Percentiles rank a stretch among this genome's conserved stretches.
Conservation (phyloP, 2,888 invertebrate species). For the Noctua comes region DNA sequence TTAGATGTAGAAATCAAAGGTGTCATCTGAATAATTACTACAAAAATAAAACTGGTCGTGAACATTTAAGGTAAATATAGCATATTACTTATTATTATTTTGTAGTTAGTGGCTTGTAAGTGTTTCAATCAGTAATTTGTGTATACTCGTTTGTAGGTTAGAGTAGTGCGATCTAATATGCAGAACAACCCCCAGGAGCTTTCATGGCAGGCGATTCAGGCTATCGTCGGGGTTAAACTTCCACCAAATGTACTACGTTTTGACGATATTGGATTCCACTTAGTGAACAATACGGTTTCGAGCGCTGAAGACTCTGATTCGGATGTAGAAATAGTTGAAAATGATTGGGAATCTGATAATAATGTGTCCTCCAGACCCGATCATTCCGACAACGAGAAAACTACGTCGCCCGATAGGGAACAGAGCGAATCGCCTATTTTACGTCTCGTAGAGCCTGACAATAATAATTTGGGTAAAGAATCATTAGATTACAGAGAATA, state of each 20-base stretch:
- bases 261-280: conserved; percentile 89
- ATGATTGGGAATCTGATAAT: conserved; percentile 89
- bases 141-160: conserved; percentile 90
- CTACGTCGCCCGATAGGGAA: conserved; percentile 84
- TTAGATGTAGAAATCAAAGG: conserved; percentile 90
- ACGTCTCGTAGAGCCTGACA: conserved; percentile 87
- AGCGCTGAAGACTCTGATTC: conserved; percentile 89
- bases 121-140: conserved; percentile 82
- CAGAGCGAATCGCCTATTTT: conserved; percentile 86
- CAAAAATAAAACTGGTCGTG: conserved; percentile 79
- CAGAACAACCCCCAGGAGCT: conserved; percentile 91
- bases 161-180: conserved; percentile 90
- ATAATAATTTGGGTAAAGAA: conserved; percentile 85
- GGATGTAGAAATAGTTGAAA: conserved; percentile 89
- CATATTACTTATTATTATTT: conserved; percentile 62
- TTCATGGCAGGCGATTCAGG: conserved; percentile 91
- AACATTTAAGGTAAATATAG: conserved; percentile 84
- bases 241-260: conserved; percentile 89
- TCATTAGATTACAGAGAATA: conserved; percentile 84
- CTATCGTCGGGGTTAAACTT: conserved; percentile 90
- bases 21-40: conserved; percentile 84
- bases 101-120: conserved; percentile 60
- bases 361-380: conserved; percentile 87
- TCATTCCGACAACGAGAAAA: conserved; percentile 87
- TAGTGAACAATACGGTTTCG: conserved; percentile 86